Base-by-base conservation (phyloP, 1,140 invertebrate genomes). In the Camponotus vicinus region DNA sequence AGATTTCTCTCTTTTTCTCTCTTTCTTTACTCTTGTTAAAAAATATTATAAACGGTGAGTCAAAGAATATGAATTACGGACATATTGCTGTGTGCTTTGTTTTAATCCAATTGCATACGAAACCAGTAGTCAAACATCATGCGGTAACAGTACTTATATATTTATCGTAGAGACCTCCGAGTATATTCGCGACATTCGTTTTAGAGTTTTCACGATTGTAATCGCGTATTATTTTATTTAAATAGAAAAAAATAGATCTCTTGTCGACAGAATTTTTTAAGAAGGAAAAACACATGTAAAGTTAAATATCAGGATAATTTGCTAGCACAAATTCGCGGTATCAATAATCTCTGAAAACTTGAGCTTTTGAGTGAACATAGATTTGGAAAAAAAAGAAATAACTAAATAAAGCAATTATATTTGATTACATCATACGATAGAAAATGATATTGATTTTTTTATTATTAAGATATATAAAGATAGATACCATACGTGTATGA, bases 31-130 rank as follows among this genome's bases (percentile, higher is more conserved):
- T 37, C 8, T 34, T 49, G 9, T 4, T 34, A 15, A 2, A 57
- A 27, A 6, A 78, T n/a, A 42, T 64, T 7, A 11, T 73, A n/a
- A 71, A 67, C 66, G 76, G 64, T 42, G 9, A 79, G 40, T 61
- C 21, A 57, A 67, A 52, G n/a, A 49, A 63, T 49, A 13, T 45
- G 8, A 63, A 18, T 32, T 42, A 6, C n/a, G 7, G 37, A 37
- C 5, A 49, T 8, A n/a, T 27, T 32, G 3, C 11, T 32, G 18
- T 3, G 13, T 15, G 5, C 21, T 18, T 37, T 37, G 42, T 7
- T 57, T 55, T 32, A 0, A 70, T 63, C 13, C 27, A 15, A n/a
- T 15, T 34, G 34, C 11, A 2, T 2, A 15, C 18, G 37, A 45
- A 11, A 37, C 55, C 11, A 9, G 8, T 27, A 32, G 2, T 32